phyloP scores from a whole-genome alignment of 2,888 invertebrate species.

The Mythimna vitellina region DNA sequence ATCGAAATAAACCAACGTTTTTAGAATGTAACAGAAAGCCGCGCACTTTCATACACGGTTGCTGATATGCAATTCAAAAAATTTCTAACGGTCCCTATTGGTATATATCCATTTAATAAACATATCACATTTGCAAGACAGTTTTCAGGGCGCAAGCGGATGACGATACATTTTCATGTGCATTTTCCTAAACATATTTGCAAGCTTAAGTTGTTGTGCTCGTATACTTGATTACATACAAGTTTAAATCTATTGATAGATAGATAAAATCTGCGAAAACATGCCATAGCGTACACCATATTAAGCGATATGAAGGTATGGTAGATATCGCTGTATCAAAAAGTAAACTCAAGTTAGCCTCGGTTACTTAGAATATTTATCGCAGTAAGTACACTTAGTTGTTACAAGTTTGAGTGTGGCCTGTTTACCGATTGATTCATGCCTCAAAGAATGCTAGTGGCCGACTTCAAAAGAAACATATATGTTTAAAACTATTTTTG shows the following conservation, averaged over 20 bases:
- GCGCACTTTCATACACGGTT: not conserved
- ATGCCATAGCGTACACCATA: conserved; percentile 60
- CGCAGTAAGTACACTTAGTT: conserved; percentile 63
- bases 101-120: conserved; percentile 6
- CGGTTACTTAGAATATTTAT: conserved; percentile 80
- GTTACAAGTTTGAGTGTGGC: conserved; percentile 57
- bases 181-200: conserved; percentile 38
- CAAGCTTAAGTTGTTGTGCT: conserved; percentile 33
- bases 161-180: conserved; percentile 18
- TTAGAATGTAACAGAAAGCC: conserved; percentile 2
- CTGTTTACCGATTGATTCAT: conserved; percentile 69
- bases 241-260: conserved; percentile 58
- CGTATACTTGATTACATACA: conserved; percentile 47
- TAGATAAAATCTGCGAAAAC: conserved; percentile 66
- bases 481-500: conserved; percentile 43
- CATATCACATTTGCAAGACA: conserved; percentile 20
- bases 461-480: conserved; percentile 55
- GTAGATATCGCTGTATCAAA: conserved; percentile 76
- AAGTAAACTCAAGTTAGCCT: conserved; percentile 81
- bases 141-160: conserved; percentile 12
- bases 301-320: conserved; percentile 61
- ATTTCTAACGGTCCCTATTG: conserved; percentile 1
- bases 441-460: conserved; percentile 59
- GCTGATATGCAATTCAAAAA: conserved; percentile 33
- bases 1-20: conserved; percentile 28